Percentiles rank a stretch among this genome's conserved stretches.
phyloP scores from a whole-genome alignment of 2,888 invertebrate genomes.

The Megamerina dolium region DNA sequence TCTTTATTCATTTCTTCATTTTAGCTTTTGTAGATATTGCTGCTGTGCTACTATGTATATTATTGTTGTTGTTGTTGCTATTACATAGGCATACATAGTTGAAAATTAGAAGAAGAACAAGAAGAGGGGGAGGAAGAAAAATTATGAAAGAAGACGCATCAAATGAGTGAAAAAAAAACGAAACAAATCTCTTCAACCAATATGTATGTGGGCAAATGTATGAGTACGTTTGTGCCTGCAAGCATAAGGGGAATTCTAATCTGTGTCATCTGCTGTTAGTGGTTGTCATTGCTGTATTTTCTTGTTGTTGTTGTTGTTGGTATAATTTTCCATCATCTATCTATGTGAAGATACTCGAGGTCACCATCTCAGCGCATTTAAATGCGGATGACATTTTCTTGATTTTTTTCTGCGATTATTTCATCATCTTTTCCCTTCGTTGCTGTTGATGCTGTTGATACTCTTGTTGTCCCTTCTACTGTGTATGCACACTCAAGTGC shows the following conservation, averaged over 20 bases:
- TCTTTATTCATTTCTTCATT: background rate
- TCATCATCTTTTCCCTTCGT: too few relatives aligned
- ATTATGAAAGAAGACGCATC: too few relatives aligned
- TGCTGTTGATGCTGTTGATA: background rate
- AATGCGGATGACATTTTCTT: background rate
- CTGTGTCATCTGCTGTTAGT: too few relatives aligned
- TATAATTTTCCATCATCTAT: background rate
- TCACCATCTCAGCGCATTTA: background rate
- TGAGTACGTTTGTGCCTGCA: too few relatives aligned
- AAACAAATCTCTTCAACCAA: too few relatives aligned
- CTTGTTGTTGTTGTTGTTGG: background rate
- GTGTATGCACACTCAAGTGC: background rate
- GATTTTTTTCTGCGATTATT: too few relatives aligned
- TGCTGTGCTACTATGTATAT: background rate
- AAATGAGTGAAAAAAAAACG: too few relatives aligned
- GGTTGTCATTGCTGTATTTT: slow-evolving; percentile 1
- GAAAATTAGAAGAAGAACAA: too few relatives aligned
- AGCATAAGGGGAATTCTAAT: too few relatives aligned
- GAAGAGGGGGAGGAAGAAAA: too few relatives aligned
- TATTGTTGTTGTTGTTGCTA: background rate
- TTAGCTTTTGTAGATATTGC: background rate
- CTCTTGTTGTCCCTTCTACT: background rate
- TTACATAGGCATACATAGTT: background rate
- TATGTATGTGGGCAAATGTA: too few relatives aligned
- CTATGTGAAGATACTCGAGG: background rate